Evolutionary conservation across 1,140 invertebrate species (phyloP).

Genomic region (Pseudomyrmex gracilis): DNA sequence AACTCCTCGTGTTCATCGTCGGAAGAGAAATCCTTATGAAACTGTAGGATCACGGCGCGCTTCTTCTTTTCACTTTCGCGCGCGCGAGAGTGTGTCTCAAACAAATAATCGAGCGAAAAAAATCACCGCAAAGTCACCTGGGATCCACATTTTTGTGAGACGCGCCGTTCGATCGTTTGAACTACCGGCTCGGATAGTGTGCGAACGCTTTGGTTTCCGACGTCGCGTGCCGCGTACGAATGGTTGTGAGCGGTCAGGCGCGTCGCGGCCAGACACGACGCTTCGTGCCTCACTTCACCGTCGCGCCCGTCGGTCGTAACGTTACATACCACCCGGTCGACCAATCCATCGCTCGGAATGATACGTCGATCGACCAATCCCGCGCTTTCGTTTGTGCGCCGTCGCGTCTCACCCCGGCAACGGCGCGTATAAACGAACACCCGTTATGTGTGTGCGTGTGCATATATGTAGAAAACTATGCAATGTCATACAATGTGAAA

Average conservation of each 20-base stretch:
- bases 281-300: conserved; percentile 3
- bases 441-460: not conserved
- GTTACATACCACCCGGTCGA: conserved; percentile 26
- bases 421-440: conserved; percentile 42
- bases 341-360: conserved; percentile 40
- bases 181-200: no score
- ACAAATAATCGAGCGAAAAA: conserved; percentile 14
- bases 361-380: conserved; percentile 33
- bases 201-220: not conserved
- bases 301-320: conserved; percentile 10
- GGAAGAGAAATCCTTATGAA: not conserved
- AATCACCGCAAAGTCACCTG: conserved; percentile 5
- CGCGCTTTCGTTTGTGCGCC: not conserved
- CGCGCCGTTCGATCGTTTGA: no score
- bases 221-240: conserved; percentile 63
- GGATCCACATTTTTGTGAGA: no score
- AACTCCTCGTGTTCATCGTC: conserved; percentile 42
- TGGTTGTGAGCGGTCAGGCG: conserved; percentile 31
- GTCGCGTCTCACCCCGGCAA: conserved; percentile 18
- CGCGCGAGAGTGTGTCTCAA: not conserved
- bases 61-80: not conserved
- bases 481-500: no score
- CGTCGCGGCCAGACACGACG: conserved; percentile 26
- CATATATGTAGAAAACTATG: not conserved
- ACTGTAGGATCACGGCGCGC: conserved; percentile 2